These are phyloP conservation scores for Oryzias melastigma DNA, from an alignment of 2,113 vertebrate species.

Conservation along the genomic window DNA sequence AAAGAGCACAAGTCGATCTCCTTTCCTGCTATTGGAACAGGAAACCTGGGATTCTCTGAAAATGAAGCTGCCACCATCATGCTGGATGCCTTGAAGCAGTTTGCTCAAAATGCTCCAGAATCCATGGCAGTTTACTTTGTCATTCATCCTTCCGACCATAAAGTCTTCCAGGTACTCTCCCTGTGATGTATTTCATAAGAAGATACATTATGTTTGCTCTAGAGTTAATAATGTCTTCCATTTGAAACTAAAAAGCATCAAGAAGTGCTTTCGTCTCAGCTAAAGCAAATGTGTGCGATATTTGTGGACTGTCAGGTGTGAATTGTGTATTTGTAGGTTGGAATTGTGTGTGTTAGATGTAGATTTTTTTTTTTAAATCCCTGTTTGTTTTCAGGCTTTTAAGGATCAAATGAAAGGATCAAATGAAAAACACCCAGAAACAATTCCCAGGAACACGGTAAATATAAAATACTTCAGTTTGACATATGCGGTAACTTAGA, in stretches of 20 bases:
- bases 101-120: not conserved
- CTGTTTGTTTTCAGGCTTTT: slow-evolving; percentile 62
- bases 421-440: not conserved
- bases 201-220: too few species aligned
- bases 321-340: too few species aligned
- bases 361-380: not conserved
- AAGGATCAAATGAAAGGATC: slow-evolving; percentile 19
- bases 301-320: not conserved
- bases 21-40: slow-evolving; percentile 81
- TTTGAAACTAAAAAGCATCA: too few species aligned
- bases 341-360: not conserved
- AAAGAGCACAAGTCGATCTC: slow-evolving; percentile 57
- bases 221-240: too few species aligned
- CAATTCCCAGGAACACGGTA: slow-evolving; percentile 2
- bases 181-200: not conserved
- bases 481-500: too few species aligned
- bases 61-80: slow-evolving; percentile 67
- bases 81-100: slow-evolving; percentile 56
- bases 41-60: slow-evolving; percentile 5
- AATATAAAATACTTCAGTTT: not conserved
- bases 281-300: too few species aligned
- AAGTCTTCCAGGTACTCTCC: slow-evolving; percentile 63
- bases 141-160: slow-evolving; percentile 50
- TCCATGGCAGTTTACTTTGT: slow-evolving; percentile 76
- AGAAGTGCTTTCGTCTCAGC: too few species aligned